Base-by-base conservation (phyloP, 2,888 invertebrate species). In the Spodoptera exigua region DNA sequence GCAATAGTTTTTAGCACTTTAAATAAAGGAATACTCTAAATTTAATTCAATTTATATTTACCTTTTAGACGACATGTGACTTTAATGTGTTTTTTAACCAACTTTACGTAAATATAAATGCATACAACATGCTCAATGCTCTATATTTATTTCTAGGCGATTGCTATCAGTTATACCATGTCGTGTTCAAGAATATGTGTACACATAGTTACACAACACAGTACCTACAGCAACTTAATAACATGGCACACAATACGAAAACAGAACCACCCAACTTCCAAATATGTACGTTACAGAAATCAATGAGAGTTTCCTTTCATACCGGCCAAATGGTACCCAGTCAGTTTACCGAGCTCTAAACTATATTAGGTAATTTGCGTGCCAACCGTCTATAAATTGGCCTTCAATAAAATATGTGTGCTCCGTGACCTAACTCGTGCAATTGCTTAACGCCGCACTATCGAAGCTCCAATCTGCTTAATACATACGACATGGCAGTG, bases 401-500 rank as follows among this genome's bases (percentile, higher is more conserved):
- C 16, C 45, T 56, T 49, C 49, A 62, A 70, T 70, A 70, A 65
- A 73, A 63, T 74, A 61, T 70, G 59, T 55, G 55, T 60, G 56
- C 56, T 60, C 27, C 61, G 53, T 70, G 60, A 60, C 67, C 46
- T 65, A 62, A 61, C 57, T 65, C 48, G 35, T 56, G 43, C 49
- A 57, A 70, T 62, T 47, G 65, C 48, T 59, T 49, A 55, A 62
- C 70, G 41, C 41, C 40, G 49, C 27, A 47, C 60, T 72, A 75
- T 72, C 63, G 61, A 46, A 16, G 55, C 62, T 67, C 66, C 62
- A 67, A 76, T 75, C 76, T 66, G 61, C 47, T 53, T 65, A 72
- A 66, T 74, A 68, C 69, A 70, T 66, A 72, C 61, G 61, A 63
- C 74, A 75, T 71, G 74, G 74, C 78, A 78, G 82, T 83, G 83